phyloP scores from a whole-genome alignment of 2,797 vertebrate genomes.

The Amniataba percoides region DNA sequence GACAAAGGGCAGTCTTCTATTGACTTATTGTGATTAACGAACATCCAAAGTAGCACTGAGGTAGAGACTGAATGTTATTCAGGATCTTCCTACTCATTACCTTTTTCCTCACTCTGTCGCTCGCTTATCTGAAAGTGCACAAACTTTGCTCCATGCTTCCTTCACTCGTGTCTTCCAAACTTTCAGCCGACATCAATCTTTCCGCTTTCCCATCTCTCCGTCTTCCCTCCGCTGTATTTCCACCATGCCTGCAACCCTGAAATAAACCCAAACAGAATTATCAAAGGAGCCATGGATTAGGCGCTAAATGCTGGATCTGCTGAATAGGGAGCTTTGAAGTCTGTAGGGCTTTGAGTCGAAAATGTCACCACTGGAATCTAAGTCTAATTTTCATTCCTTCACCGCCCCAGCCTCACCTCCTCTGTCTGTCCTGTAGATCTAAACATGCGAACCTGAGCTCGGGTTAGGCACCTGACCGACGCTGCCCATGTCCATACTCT shows the following conservation, averaged over 20 bases:
- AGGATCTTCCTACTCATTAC: background rate
- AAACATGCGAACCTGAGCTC: constrained; percentile 18
- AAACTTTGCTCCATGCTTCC: constrained; percentile 49
- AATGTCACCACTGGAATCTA: constrained; percentile 74
- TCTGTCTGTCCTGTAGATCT: constrained; percentile 29
- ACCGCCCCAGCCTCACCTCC: constrained; percentile 16
- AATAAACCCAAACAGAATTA: constrained; percentile 80
- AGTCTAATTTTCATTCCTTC: constrained; percentile 55
- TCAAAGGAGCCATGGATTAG: constrained; percentile 78
- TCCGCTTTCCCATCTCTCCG: constrained; percentile 46
- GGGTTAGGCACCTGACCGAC: constrained; percentile 15
- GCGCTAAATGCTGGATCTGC: constrained; percentile 74
- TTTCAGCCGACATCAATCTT: constrained; percentile 61
- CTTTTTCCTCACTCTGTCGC: background rate
- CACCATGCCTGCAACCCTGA: constrained; percentile 66
- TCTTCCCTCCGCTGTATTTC: constrained; percentile 51
- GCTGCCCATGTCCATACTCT: background rate
- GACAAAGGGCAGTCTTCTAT: constrained; percentile 33
- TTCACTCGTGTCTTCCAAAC: constrained; percentile 40
- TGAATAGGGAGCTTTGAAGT: constrained; percentile 78
- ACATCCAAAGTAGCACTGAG: constrained; percentile 20
- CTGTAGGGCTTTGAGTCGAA: constrained; percentile 71
- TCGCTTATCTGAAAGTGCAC: constrained; percentile 47
- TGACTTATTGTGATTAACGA: constrained; percentile 43
- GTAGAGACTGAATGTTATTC: constrained; percentile 21